Evolutionary conservation across 2,888 invertebrate genomes (phyloP).

Genomic region (Drosophila mimetica): DNA sequence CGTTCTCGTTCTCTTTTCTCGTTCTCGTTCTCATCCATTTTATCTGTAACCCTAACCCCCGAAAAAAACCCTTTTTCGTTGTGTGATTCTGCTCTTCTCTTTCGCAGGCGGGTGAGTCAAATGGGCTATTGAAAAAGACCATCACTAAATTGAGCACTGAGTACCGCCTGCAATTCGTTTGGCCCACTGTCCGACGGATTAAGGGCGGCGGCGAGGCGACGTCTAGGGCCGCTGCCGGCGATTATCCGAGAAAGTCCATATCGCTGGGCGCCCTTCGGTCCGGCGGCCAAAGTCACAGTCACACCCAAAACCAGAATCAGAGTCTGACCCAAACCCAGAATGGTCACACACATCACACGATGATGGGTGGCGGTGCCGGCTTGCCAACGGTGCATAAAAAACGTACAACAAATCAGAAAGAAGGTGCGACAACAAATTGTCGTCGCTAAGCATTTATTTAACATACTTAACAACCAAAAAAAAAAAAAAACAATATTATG

Average conservation of each 20-base stretch:
- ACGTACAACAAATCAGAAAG: slow-evolving; percentile 86
- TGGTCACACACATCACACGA: slow-evolving; percentile 78
- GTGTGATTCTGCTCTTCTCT: slow-evolving; percentile 77
- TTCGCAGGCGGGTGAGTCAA: slow-evolving; percentile 87
- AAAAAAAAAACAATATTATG: slow-evolving; percentile 30
- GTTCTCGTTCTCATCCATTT: slow-evolving; percentile 39
- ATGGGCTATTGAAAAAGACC: slow-evolving; percentile 90
- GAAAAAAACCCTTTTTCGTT: slow-evolving; percentile 23
- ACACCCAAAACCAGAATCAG: slow-evolving; percentile 36
- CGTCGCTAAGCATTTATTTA: slow-evolving; percentile 81
- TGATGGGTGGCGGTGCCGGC: slow-evolving; percentile 74
- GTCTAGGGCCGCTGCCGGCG: slow-evolving; percentile 76
- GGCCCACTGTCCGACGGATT: slow-evolving; percentile 88
- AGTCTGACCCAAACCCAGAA: slow-evolving; percentile 58
- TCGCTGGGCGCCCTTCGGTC: slow-evolving; percentile 94
- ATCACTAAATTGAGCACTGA: slow-evolving; percentile 92
- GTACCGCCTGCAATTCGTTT: slow-evolving; percentile 95
- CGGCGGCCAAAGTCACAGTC: slow-evolving; percentile 78
- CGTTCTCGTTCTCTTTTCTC: slow-evolving; percentile 46
- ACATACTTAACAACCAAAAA: slow-evolving; percentile 35
- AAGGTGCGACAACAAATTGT: slow-evolving; percentile 85
- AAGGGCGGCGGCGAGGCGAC: slow-evolving; percentile 84
- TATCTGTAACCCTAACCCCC: slow-evolving; percentile 8
- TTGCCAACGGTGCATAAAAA: slow-evolving; percentile 88
- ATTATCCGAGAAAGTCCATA: slow-evolving; percentile 91